Conservation (phyloP, 2,888 invertebrate species). For the Sceliomorpha sp. region DNA sequence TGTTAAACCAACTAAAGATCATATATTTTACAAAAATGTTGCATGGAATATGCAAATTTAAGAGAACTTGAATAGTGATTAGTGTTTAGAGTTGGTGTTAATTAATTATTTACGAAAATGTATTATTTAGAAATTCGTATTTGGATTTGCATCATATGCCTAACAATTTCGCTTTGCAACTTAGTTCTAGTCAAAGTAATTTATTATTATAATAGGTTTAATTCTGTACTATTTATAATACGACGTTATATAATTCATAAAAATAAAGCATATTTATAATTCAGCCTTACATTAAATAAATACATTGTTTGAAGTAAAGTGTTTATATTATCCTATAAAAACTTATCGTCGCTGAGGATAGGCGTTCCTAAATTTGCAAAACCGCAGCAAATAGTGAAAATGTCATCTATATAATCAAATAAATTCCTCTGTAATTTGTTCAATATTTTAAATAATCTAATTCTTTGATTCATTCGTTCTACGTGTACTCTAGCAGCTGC, state of each 20-base stretch:
- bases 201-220: background rate
- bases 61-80: background rate
- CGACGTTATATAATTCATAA: background rate
- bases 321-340: background rate
- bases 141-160: background rate
- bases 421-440: background rate
- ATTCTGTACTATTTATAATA: background rate
- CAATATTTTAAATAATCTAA: constrained; percentile 26
- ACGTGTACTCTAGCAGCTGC: constrained; percentile 42
- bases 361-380: constrained; percentile 14
- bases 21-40: constrained; percentile 8
- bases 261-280: no score
- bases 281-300: no score
- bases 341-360: constrained; percentile 4
- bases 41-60: constrained; percentile 8
- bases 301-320: background rate
- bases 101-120: background rate
- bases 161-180: background rate
- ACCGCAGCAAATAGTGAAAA: constrained; percentile 8
- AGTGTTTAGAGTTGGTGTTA: background rate
- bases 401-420: constrained; percentile 1
- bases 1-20: constrained; percentile 1
- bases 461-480: constrained; percentile 42
- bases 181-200: background rate
- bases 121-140: background rate